These are phyloP conservation scores for Toxostoma redivivum DNA, from an alignment of 2,113 vertebrate species.

Conservation along the genomic window DNA sequence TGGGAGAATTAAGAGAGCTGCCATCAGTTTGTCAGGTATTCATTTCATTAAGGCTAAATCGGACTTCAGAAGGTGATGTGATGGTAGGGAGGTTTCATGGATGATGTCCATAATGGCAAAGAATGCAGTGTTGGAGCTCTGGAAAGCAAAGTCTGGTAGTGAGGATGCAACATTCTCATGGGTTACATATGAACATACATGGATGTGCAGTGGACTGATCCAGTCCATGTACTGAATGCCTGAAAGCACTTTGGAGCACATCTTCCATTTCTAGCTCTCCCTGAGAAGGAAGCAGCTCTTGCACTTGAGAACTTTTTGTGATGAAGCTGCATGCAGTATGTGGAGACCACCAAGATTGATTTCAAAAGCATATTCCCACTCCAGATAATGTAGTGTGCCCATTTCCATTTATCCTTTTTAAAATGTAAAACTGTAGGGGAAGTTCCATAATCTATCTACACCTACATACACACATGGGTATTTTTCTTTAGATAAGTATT, in stretches of 20 bases:
- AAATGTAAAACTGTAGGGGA: not conserved
- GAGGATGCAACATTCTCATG: accelerated
- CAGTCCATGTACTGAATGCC: not conserved
- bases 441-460: not conserved
- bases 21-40: not conserved
- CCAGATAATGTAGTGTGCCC: not conserved
- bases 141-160: not conserved
- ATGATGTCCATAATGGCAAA: accelerated
- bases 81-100: not conserved
- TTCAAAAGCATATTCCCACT: not conserved
- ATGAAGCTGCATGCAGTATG: not conserved
- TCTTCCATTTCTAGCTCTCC: not conserved
- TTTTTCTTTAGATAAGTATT: not conserved
- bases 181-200: not conserved
- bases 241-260: not conserved
- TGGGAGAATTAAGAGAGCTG: not conserved
- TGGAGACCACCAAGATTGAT: too few species aligned
- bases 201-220: not conserved
- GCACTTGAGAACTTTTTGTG: accelerated
- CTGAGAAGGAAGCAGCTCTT: not conserved
- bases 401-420: not conserved
- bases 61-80: not conserved
- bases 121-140: accelerated
- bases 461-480: not conserved
- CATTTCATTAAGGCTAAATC: not conserved